Base-by-base conservation (phyloP, 2,888 invertebrate genomes). In the Osmoderma eremita region DNA sequence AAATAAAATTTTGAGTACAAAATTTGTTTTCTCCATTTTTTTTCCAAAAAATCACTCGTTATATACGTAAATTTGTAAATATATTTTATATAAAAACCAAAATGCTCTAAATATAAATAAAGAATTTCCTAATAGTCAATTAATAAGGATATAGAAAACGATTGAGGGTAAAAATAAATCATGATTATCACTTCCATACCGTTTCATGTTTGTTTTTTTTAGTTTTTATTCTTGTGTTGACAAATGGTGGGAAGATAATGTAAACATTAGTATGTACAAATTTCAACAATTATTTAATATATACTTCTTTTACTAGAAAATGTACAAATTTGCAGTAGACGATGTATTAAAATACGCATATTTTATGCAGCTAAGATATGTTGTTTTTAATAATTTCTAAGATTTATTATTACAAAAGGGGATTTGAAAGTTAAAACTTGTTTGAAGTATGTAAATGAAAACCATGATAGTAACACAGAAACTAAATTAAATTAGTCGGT, bases 131-230 rank as follows among this genome's bases (percentile, higher is more conserved):
- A 30, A 30, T 30, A 30, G 30, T 30, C 48, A 17, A 48, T 20
- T 61, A 30, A n/a, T n/a, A n/a, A 61, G 45, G 45, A 45, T 61
- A 45, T 45, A 30, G 45, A 61, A 61, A 61, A 48, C 20, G 41
- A 56, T n/a, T 56, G 41, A 56, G 41, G 39, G 24, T 18, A 45
- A 61, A 42, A 15, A 24, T 45, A 45, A 61, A 61, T 61, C 58
- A 61, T 61, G 58, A 61, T 61, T 61, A 45, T 61, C 58, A 61
- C 58, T 45, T 36, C 41, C 58, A 61, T 61, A 61, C 58, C 45
- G 20, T 56, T 18, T 24, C 24, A 24, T 61, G 30, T 24, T 45
- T 10, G 8, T 24, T 30, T 61, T 48, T 42, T 58, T 58, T 48
- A 3, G 20, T 17, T 39, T 51, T 54, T 54, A 18, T 8, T 48